Conservation (phyloP, 1,140 invertebrate genomes). For the Aphaenogaster rudis region DNA sequence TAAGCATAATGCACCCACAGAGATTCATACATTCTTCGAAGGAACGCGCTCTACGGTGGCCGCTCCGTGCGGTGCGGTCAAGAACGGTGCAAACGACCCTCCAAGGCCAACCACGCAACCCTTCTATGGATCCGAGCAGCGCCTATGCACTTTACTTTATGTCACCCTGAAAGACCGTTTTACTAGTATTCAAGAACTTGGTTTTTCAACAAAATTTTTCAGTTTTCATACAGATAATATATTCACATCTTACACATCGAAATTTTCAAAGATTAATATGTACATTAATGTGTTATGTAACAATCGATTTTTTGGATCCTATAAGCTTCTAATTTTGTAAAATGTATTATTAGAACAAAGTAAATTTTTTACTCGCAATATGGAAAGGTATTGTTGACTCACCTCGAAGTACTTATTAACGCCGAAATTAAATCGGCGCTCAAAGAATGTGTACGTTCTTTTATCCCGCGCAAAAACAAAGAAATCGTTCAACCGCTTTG, state of each 20-base stretch:
- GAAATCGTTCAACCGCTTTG: conserved; percentile 52
- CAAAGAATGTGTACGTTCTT: not conserved
- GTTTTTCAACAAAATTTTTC: conserved; percentile 21
- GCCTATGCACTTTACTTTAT: conserved; percentile 71
- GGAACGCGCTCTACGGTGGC: conserved; percentile 50
- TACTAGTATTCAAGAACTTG: conserved; percentile 30
- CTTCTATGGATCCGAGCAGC: conserved; percentile 72
- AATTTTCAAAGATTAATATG: not conserved
- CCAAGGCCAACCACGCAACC: conserved; percentile 84
- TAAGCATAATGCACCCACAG: conserved; percentile 65
- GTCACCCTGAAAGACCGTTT: conserved; percentile 67
- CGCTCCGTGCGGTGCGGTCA: conserved; percentile 62
- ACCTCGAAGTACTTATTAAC: not conserved
- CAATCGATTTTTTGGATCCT: not conserved
- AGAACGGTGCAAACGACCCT: conserved; percentile 82
- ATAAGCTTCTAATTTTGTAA: not conserved
- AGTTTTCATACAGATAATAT: not conserved
- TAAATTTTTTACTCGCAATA: not conserved
- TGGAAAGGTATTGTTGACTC: not conserved
- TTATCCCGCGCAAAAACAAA: conserved; percentile 42
- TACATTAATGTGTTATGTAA: not conserved
- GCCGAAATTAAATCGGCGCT: not conserved
- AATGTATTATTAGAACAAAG: not conserved
- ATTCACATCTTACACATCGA: not conserved
- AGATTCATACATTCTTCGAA: conserved; percentile 77